A percentile compares a stretch with the other conserved stretches of the same genome.
Conservation (phyloP, 2,888 invertebrate genomes). For the Cheilosia variabilis region DNA sequence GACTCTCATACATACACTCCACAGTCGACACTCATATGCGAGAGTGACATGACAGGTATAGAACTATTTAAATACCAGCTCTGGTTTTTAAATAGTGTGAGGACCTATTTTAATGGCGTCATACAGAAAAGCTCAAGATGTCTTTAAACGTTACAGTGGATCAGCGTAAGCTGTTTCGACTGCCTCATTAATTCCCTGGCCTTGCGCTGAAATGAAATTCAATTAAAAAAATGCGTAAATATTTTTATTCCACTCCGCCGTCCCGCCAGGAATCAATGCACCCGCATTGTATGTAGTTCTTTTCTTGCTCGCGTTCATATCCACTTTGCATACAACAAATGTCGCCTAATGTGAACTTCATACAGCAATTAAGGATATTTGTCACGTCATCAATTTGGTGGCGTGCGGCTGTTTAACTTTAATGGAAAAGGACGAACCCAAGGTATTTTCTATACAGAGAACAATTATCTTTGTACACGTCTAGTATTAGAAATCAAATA, state of each 20-base stretch:
- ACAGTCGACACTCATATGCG: too few relatives aligned
- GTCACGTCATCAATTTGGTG: conserved; percentile 48
- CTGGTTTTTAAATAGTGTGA: too few relatives aligned
- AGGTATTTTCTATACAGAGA: background rate
- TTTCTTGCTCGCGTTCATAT: background rate
- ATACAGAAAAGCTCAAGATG: too few relatives aligned
- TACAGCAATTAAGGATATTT: conserved; percentile 44
- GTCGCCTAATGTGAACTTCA: conserved; percentile 12
- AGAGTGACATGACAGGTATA: too few relatives aligned
- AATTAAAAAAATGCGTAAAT: background rate
- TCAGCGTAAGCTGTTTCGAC: background rate
- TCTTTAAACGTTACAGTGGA: too few relatives aligned
- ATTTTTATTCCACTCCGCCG: background rate
- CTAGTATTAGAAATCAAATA: conserved; percentile 9
- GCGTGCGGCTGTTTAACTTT: conserved; percentile 10
- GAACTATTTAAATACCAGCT: too few relatives aligned
- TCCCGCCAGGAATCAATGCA: background rate
- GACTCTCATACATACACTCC: too few relatives aligned
- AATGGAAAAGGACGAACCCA: background rate
- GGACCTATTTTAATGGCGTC: too few relatives aligned
- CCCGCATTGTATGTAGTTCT: background rate
- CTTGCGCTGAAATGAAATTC: background rate
- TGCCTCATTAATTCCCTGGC: background rate
- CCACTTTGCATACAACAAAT: background rate
- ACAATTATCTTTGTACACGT: background rate